Evolutionary conservation across 2,888 invertebrate genomes (phyloP), one percentile per base, ranked within the genome.

Genomic region (Aplocera efformata): DNA sequence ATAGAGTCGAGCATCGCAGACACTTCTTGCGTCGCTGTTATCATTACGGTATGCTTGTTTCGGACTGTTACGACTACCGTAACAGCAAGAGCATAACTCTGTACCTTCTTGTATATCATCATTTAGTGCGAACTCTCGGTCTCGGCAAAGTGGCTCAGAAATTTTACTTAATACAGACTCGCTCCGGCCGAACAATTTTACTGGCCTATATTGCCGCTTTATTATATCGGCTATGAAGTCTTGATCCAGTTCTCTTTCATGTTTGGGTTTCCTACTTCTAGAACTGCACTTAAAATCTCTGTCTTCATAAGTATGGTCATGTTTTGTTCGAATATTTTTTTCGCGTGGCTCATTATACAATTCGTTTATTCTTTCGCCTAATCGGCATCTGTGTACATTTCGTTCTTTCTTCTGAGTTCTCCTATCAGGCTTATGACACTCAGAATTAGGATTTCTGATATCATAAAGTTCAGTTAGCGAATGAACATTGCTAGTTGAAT

Each of bases 181-280:
- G 50, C 58, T 68, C 46, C 60, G 68, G 7, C 71, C 77, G 44
- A 83, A 81, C 55, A 81, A 53, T 56, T 72, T 78, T 0, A 78
- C 55, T 3, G 84, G 85, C 40, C 59, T 76, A 42, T 86, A 86
- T 56, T 86, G 86, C 34, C 67, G 64, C 47, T 56, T 72, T 22
- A 86, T 82, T 42, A 86, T 79, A 36, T 84, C 80, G 11, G 72
- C 68, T 53, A 85, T 86, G 46, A 74, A 86, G 32, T 81, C 72
- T 40, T 73, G 55, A 51, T 83, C 79, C 7, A 82, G 34, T 32
- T 71, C 63, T 28, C 40, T 38, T 7, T 7, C 46, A 36, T 59
- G 53, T 41, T 55, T 71, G 8, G 48, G 43, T 48, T 60, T 72
- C 26, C 49, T 51, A 38, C 48, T 41, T 42, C 48, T 63, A 17